Evolutionary conservation across 35 echinoderm and acorn worm genomes (phyloP).

Genomic region (Amphiura filiformis): DNA sequence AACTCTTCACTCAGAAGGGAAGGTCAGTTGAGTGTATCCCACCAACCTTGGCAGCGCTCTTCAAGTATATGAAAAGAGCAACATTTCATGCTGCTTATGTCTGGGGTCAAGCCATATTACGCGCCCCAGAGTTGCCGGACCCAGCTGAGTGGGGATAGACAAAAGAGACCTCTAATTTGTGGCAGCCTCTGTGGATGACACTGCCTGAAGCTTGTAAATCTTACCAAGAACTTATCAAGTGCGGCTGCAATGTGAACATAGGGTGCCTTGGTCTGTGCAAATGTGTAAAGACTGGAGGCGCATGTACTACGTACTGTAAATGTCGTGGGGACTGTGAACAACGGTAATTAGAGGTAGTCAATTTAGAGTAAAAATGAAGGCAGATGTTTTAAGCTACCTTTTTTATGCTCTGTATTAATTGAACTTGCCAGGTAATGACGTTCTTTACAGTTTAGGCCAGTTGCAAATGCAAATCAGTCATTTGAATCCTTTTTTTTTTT

Average conservation of each 20-base stretch:
- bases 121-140: slow-evolving; percentile 19
- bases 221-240: slow-evolving; percentile 19
- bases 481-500: too few species aligned
- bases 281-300: slow-evolving; percentile 51
- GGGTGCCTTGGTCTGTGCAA: slow-evolving; percentile 51
- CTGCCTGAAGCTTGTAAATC: slow-evolving; percentile 35
- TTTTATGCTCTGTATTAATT: too few species aligned
- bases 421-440: too few species aligned
- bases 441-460: too few species aligned
- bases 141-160: slow-evolving; percentile 52
- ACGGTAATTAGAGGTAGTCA: too few species aligned
- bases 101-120: neutral
- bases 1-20: slow-evolving; percentile 6
- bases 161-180: neutral
- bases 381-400: too few species aligned
- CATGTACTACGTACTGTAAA: slow-evolving; percentile 47
- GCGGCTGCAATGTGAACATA: slow-evolving; percentile 1
- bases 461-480: too few species aligned
- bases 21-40: slow-evolving; percentile 24
- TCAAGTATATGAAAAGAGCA: too few species aligned
- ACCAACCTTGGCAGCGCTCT: slow-evolving; percentile 38
- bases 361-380: too few species aligned
- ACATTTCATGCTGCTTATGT: slow-evolving; percentile 17
- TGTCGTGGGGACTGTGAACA: too few species aligned
- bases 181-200: slow-evolving; percentile 50